A percentile compares a stretch with the other conserved stretches of the same genome.
Evolutionary conservation across 92 coral and sea anemone species (phyloP).

Genomic region (Virgularia gustaviana): DNA sequence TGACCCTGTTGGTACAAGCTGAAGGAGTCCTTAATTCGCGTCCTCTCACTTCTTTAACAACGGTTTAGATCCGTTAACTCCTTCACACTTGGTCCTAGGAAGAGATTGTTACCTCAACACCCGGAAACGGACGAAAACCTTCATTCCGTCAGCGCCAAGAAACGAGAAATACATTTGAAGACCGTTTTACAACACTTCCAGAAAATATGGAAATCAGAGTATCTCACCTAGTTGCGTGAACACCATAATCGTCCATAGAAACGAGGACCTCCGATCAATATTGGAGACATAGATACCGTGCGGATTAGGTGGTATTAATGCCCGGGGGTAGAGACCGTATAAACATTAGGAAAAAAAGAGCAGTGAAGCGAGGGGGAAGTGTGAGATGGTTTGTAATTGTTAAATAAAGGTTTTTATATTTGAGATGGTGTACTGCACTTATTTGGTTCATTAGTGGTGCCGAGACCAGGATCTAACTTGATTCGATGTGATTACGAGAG

Average conservation of each 20-base stretch:
- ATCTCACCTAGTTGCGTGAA: conserved; percentile 1
- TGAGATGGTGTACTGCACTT: no score
- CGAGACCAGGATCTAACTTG: no score
- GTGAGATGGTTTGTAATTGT: no score
- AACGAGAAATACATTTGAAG: neutral
- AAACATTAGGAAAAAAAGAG: no score
- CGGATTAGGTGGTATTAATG: no score
- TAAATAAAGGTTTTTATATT: no score
- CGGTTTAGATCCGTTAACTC: conserved; percentile 5
- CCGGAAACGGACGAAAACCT: neutral
- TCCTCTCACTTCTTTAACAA: neutral
- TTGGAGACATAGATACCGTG: neutral
- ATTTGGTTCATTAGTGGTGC: no score
- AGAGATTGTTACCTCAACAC: neutral
- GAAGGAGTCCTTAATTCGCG: conserved; percentile 12
- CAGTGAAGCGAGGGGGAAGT: no score
- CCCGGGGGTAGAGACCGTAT: no score
- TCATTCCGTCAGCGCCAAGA: neutral
- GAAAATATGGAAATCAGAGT: conserved; percentile 8
- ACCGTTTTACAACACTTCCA: neutral
- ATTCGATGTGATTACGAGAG: no score
- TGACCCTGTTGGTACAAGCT: neutral
- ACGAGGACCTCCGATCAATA: neutral
- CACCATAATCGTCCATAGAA: neutral
- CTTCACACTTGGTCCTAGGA: conserved; percentile 11